A percentile compares a stretch with the other conserved stretches of the same genome.
These are phyloP conservation scores for Ceramica pisi DNA, from an alignment of 2,888 invertebrate species.

Conservation along the genomic window DNA sequence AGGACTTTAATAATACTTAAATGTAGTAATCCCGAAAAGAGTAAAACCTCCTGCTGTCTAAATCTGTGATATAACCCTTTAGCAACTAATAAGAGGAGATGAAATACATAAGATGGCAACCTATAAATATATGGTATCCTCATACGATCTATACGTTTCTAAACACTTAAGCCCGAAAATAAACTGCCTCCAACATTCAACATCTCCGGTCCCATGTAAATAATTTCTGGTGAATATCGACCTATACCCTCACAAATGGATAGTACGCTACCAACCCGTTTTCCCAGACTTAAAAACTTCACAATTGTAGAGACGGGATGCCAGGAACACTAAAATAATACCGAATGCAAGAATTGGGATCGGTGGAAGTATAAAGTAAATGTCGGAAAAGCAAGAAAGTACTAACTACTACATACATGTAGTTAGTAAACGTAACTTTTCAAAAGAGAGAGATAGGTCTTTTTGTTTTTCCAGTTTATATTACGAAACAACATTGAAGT, in stretches of 20 bases:
- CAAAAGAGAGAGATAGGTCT: not conserved
- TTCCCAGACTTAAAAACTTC: constrained; percentile 2
- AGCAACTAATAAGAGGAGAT: too few relatives aligned
- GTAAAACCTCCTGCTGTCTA: too few relatives aligned
- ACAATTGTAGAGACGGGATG: not conserved
- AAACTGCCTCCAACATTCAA: constrained; percentile 22
- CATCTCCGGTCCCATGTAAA: constrained; percentile 48
- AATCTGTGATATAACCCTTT: too few relatives aligned
- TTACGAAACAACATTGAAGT: too few relatives aligned
- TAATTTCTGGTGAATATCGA: constrained; percentile 22
- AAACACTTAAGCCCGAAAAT: constrained; percentile 21
- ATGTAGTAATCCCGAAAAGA: too few relatives aligned
- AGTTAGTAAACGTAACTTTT: not conserved
- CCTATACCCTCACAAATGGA: not conserved
- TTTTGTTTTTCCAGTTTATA: not conserved
- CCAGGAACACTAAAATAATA: constrained; percentile 1
- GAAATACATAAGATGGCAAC: not conserved
- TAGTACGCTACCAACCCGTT: not conserved
- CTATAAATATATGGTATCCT: not conserved
- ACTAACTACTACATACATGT: too few relatives aligned
- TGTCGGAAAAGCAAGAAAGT: not conserved
- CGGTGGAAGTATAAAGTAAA: not conserved
- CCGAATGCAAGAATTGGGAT: not conserved
- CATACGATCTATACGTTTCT: not conserved
- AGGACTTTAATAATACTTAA: too few relatives aligned